Evolutionary conservation across 2,888 invertebrate species (phyloP).

Genomic region (Mycalesis mineus): DNA sequence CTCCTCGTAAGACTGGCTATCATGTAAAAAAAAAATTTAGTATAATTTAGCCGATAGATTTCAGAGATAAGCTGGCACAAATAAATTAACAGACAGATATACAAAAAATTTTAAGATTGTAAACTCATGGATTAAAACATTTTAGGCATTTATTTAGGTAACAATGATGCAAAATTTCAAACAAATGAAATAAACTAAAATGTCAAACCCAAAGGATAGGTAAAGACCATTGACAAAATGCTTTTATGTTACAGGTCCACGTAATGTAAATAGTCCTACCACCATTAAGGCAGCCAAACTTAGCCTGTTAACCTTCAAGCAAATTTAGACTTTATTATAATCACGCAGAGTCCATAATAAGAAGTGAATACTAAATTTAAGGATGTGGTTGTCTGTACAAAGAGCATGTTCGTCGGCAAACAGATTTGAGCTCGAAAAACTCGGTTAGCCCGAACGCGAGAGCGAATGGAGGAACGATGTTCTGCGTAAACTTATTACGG

Average conservation of each 20-base stretch:
- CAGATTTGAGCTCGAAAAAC: constrained; percentile 47
- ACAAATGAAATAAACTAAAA: not conserved
- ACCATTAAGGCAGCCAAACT: not conserved
- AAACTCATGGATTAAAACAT: too few relatives aligned
- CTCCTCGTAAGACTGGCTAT: too few relatives aligned
- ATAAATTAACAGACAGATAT: too few relatives aligned
- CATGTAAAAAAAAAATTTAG: too few relatives aligned
- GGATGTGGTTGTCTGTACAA: constrained; percentile 19
- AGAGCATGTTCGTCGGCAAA: constrained; percentile 37
- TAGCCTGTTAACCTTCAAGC: not conserved
- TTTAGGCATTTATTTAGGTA: not conserved
- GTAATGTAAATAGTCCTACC: constrained; percentile 6
- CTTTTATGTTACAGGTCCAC: constrained; percentile 8
- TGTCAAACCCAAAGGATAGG: not conserved
- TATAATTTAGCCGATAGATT: too few relatives aligned
- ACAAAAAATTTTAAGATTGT: too few relatives aligned
- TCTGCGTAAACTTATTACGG: constrained; percentile 62
- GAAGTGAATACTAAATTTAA: not conserved
- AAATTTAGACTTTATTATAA: constrained; percentile 5
- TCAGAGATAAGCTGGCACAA: too few relatives aligned
- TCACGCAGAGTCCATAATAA: not conserved
- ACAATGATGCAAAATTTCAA: not conserved
- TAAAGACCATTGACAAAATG: constrained; percentile 8
- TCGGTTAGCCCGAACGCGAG: constrained; percentile 45
- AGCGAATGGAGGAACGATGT: constrained; percentile 68